Base-by-base conservation (phyloP, 1,140 invertebrate genomes). In the Holotrichia oblita region DNA sequence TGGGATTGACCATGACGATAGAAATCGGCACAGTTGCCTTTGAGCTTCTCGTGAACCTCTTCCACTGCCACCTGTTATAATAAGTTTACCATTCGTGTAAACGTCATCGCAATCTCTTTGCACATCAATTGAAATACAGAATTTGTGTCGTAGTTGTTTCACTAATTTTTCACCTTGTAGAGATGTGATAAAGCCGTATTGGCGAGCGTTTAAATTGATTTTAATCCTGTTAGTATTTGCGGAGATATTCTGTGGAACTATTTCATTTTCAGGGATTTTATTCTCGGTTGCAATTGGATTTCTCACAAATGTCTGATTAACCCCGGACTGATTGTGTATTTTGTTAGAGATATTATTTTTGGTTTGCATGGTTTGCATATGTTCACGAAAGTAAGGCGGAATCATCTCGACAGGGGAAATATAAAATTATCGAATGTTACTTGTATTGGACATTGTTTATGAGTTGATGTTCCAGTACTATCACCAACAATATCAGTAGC, bases 391-490 rank as follows among this genome's bases (percentile, higher is more conserved):
- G 27, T 69, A 69, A 14, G 61, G 22, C 7, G 61, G 61, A 10
- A 69, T 69, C 61, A 69, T 69, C 61, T 69, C 61, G 9, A 27
- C 27, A 3, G 61, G 61, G 61, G 61, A 27, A 69, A 69, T 69
- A 69, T 14, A 27, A 3, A 6, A 34, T 69, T 69, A 27, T 69
- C 61, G 22, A 69, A 69, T 8, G 24, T 24, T 34, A 69, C 22
- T 9, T 27, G 22, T 27, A 27, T 69, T 69, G 24, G 22, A 27
- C 61, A 10, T 34, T 24, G 17, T 69, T 69, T 69, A 3, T 10
- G 14, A 14, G 6, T 55, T 55, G 48, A n/a, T 55, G 14, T 55
- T n/a, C 10, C 44, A n/a, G 14, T 44, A 14, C 7, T 14, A 44
- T 44, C 8, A 44, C 9, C 2, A 10, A 55, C n/a, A 17, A 14